A percentile compares a stretch with the other conserved stretches of the same genome.
These are phyloP conservation scores for Pomatostomus ruficeps DNA, from an alignment of 2,113 vertebrate species.

Conservation along the genomic window DNA sequence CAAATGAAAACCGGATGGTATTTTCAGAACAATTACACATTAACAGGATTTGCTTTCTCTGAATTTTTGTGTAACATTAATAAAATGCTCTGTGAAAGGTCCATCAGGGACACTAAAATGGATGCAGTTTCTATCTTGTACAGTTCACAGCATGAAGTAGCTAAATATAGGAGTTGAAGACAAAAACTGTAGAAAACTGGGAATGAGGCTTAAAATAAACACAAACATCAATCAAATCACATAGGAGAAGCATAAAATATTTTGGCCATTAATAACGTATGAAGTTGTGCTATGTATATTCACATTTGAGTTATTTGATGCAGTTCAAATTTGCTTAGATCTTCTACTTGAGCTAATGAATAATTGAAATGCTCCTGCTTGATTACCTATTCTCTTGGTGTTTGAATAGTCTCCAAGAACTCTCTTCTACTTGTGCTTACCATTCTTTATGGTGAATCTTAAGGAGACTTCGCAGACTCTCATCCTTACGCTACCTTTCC, in stretches of 20 bases:
- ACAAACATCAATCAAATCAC: background rate
- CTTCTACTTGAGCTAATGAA: background rate
- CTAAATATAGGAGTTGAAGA: background rate
- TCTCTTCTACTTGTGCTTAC: background rate
- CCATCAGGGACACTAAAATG: background rate
- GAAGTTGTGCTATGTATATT: background rate
- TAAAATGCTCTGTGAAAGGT: background rate
- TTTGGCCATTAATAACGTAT: conserved; percentile 9
- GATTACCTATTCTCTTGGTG: background rate
- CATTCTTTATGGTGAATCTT: background rate
- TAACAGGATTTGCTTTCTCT: background rate
- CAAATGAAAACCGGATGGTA: background rate
- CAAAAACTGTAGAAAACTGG: background rate
- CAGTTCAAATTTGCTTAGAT: background rate
- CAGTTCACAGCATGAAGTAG: background rate
- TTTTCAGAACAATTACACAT: background rate
- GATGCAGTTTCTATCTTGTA: background rate
- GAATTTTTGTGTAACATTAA: background rate
- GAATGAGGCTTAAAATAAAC: conserved; percentile 3
- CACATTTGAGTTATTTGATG: background rate
- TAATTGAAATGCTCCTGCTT: conserved; percentile 10
- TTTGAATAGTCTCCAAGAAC: background rate
- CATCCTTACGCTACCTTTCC: background rate
- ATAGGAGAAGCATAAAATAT: background rate
- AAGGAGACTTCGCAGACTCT: background rate